Base-by-base conservation (phyloP, 2,113 vertebrate species). In the Manacus vitellinus region DNA sequence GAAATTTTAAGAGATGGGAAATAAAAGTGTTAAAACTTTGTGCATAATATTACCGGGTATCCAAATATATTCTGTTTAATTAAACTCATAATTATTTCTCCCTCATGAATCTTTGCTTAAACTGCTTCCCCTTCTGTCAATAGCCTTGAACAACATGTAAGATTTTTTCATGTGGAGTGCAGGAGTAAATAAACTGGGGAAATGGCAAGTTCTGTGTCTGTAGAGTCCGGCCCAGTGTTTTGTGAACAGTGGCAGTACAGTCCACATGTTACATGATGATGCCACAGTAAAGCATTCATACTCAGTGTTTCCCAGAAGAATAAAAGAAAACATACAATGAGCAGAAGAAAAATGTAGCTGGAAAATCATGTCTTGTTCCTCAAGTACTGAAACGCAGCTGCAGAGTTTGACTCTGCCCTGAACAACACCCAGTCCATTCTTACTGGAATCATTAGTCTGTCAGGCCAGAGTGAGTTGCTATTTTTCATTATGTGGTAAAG, bases 301-400 rank as follows among this genome's bases (percentile, higher is more conserved):
- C 41, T 65, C 25, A 33, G 47, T 68, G 43, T n/a, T 95, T 62
- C 82, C 70, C 56, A 89, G n/a, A 83, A 92, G 67, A 88, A 92
- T 89, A 61, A 88, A 89, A 85, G 62, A 95, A 95, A 89, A 85
- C 24, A 91, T 87, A 86, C 55, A 92, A 79, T 58, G 20, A 73
- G 39, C 0, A 0, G 76, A 87, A 88, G 31, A 76, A 94, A 89
- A 95, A 85, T 77, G 74, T 15, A 89, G 37, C 33, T 93, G n/a
- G 51, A 74, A 88, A 95, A 74, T 24, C 33, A 61, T 80, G 54
- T 67, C 15, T 85, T 94, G 28, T 73, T 74, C 54, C 59, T 86
- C 44, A 71, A 89, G 33, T 83, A 56, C 39, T 61, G 66, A 89
- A 92, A 81, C 56, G 85, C 72, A 68, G 54, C 70, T 72, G 49